Conservation (phyloP, 2,113 vertebrate genomes). For the Chaetorhynchus papuensis region DNA sequence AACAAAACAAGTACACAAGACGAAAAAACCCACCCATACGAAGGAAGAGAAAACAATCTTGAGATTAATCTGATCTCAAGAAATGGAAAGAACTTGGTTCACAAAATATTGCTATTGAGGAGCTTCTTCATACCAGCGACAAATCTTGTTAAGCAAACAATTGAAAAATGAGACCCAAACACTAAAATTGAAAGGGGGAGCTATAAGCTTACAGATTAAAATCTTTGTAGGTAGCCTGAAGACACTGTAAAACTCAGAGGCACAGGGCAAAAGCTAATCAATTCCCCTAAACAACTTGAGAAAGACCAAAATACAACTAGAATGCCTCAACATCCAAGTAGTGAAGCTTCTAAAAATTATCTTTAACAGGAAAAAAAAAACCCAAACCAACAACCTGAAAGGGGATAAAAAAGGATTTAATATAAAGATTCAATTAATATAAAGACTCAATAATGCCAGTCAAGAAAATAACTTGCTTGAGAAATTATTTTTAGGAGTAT, state of each 20-base stretch:
- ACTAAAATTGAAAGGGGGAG: not conserved
- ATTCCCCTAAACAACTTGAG: not conserved
- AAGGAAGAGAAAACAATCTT: not conserved
- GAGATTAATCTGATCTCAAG: not conserved
- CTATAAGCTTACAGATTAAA: not conserved
- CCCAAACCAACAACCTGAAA: too few relatives aligned
- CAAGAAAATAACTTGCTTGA: not conserved
- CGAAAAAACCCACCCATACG: not conserved
- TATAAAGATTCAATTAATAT: not conserved
- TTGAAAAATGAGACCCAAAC: not conserved
- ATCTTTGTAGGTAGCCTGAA: not conserved
- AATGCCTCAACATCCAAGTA: not conserved
- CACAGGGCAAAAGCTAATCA: not conserved
- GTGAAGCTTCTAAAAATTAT: not conserved
- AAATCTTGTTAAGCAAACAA: not conserved
- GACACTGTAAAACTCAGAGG: not conserved
- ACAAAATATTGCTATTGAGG: not conserved
- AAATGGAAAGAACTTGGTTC: not conserved
- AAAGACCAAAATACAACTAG: not conserved
- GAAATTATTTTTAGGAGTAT: not conserved
- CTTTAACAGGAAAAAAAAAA: fast-evolving
- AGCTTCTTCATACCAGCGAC: not conserved
- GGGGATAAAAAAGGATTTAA: not conserved
- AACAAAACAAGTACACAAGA: not conserved
- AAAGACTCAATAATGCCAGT: not conserved